phyloP scores from a whole-genome alignment of 2,797 vertebrate genomes.

The Petrocephalus sullivani region DNA sequence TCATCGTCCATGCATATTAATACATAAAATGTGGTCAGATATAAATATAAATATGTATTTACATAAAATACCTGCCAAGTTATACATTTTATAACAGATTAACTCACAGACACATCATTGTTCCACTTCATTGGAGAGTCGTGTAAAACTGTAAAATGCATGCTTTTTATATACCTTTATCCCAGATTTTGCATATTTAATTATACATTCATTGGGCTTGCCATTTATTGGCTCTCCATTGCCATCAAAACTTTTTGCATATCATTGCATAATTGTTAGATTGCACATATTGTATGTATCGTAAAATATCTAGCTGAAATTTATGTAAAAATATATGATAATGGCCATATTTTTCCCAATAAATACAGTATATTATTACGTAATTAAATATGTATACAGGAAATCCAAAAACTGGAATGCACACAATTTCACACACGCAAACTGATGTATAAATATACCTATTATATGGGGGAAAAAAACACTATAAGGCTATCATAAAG shows the following conservation, averaged over 20 bases:
- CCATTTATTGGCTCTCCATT: not conserved
- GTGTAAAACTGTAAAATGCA: not conserved
- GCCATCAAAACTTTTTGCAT: slow-evolving; percentile 1
- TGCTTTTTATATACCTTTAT: not conserved
- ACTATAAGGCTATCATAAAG: not conserved
- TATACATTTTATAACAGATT: not conserved
- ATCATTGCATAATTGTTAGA: slow-evolving; percentile 7
- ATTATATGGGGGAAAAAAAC: not conserved
- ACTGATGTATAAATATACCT: not conserved
- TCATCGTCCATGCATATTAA: not conserved
- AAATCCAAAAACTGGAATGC: not conserved
- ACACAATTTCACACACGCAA: not conserved
- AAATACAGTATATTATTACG: not conserved
- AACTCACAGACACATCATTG: not conserved
- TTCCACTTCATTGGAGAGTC: not conserved
- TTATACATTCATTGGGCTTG: slow-evolving; percentile 7
- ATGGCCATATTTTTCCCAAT: slow-evolving; percentile 10
- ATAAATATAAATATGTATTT: not conserved
- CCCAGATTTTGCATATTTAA: slow-evolving; percentile 1
- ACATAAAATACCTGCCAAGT: not conserved
- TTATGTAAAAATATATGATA: slow-evolving; percentile 11
- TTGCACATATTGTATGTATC: slow-evolving; percentile 6
- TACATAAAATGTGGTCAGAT: not conserved
- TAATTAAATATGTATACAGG: slow-evolving; percentile 1
- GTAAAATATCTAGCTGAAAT: slow-evolving; percentile 11